These are phyloP conservation scores for Papilio elwesi DNA, from an alignment of 2,888 invertebrate genomes.

Conservation along the genomic window DNA sequence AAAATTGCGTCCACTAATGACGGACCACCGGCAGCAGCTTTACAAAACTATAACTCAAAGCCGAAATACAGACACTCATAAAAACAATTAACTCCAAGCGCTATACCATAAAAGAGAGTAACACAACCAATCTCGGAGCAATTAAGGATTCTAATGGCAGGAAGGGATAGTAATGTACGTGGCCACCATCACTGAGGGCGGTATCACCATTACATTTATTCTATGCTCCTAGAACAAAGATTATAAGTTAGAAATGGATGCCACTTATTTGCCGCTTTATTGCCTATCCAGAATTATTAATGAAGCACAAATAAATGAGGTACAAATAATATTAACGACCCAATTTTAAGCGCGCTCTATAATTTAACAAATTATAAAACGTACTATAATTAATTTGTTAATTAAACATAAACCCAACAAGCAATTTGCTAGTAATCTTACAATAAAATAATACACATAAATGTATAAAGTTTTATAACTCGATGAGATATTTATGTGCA, in stretches of 20 bases:
- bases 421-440: background rate
- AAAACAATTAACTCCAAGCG: constrained; percentile 82
- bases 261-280: constrained; percentile 37
- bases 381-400: constrained; percentile 4
- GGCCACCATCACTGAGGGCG: constrained; percentile 53
- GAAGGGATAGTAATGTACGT: constrained; percentile 71
- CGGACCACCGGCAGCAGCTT: constrained; percentile 72
- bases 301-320: constrained; percentile 23
- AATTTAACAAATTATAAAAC: constrained; percentile 29
- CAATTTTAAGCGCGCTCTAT: constrained; percentile 12
- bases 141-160: constrained; percentile 81
- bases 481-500: background rate
- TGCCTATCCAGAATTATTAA: constrained; percentile 32
- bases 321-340: constrained; percentile 28
- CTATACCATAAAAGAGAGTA: constrained; percentile 81
- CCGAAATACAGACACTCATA: constrained; percentile 78
- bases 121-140: constrained; percentile 77
- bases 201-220: constrained; percentile 55
- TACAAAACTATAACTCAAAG: constrained; percentile 69
- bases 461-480: background rate
- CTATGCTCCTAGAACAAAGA: constrained; percentile 51
- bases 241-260: constrained; percentile 41
- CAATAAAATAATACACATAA: background rate
- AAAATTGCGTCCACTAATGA: constrained; percentile 64
- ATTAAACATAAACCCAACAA: constrained; percentile 5